These are phyloP conservation scores for Toxotes jaculatrix DNA, from an alignment of 2,113 vertebrate species.

Conservation along the genomic window DNA sequence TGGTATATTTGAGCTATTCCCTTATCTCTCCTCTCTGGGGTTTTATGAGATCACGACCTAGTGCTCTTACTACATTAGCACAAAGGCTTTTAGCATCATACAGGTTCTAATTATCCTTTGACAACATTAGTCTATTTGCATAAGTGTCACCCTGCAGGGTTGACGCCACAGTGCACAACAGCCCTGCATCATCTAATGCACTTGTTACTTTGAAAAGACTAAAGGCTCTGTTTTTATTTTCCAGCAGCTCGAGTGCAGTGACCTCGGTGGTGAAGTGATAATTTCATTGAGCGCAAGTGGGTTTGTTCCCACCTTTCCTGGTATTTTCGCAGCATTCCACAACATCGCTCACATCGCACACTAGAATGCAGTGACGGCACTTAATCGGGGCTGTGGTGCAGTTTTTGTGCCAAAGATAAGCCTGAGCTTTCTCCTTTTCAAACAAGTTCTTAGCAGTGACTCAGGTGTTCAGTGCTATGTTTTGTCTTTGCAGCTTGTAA, in stretches of 20 bases:
- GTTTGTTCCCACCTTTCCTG: slow-evolving; percentile 29
- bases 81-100: slow-evolving; percentile 25
- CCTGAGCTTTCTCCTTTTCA: neutral
- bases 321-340: slow-evolving; percentile 22
- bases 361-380: slow-evolving; percentile 19
- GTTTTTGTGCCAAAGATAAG: slow-evolving; percentile 19
- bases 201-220: slow-evolving; percentile 29
- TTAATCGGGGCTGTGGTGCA: neutral
- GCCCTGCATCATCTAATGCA: neutral
- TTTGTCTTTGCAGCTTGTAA: neutral
- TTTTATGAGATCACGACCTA: slow-evolving; percentile 44
- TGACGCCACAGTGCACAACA: neutral
- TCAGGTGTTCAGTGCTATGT: neutral
- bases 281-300: slow-evolving; percentile 47
- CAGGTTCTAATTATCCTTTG: slow-evolving; percentile 41
- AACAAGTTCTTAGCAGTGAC: neutral
- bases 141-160: slow-evolving; percentile 20
- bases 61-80: slow-evolving; percentile 36
- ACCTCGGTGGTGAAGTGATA: slow-evolving; percentile 41
- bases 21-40: neutral
- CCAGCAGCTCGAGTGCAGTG: slow-evolving; percentile 25
- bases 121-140: slow-evolving; percentile 27
- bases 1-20: neutral
- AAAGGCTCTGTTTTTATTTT: slow-evolving; percentile 20
- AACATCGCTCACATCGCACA: slow-evolving; percentile 47